A percentile compares a stretch with the other conserved stretches of the same genome.
Conservation (phyloP, 1,140 invertebrate species). For the Nephotettix cincticeps region DNA sequence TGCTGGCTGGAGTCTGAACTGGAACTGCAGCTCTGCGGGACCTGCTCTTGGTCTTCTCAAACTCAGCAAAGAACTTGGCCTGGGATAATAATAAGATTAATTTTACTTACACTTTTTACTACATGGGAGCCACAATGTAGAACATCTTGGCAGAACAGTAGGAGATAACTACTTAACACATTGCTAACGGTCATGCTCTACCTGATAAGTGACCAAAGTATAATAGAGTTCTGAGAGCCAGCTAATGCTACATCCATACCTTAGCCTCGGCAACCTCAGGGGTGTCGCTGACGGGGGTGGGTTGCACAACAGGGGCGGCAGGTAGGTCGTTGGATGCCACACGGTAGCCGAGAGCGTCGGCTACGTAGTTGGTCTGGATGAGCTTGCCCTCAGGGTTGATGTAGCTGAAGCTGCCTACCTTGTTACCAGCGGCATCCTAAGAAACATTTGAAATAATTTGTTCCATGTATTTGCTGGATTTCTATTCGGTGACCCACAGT, state of each 20-base stretch:
- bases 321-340: conserved; percentile 53
- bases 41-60: conserved; percentile 33
- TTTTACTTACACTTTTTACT: no score
- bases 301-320: conserved; percentile 39
- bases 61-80: conserved; percentile 22
- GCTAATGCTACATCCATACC: no score
- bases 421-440: conserved; percentile 54
- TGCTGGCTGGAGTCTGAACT: conserved; percentile 37
- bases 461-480: no score
- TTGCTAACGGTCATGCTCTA: no score
- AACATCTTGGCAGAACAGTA: no score
- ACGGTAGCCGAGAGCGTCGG: conserved; percentile 54
- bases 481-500: no score
- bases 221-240: no score
- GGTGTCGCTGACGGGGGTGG: conserved; percentile 27
- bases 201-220: no score
- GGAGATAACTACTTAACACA: no score
- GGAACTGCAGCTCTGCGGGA: conserved; percentile 29
- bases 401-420: conserved; percentile 57
- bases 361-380: conserved; percentile 53
- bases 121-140: no score
- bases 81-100: no score
- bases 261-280: conserved; percentile 37
- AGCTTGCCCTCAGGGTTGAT: conserved; percentile 54
- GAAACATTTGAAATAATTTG: no score